phyloP scores from a whole-genome alignment of 2,113 vertebrate species.

The Tringa solitaria region DNA sequence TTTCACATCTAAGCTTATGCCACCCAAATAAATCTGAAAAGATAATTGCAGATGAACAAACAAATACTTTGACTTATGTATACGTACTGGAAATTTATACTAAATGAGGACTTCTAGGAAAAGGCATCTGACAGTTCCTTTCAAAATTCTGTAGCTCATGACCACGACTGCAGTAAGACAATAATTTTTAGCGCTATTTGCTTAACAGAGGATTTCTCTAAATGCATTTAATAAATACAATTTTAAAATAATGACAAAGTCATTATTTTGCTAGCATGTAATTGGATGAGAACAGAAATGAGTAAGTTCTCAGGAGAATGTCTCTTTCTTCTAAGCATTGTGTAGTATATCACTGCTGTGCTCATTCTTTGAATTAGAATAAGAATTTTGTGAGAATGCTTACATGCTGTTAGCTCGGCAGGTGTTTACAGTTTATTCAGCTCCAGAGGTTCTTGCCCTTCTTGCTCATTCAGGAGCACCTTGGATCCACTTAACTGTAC shows the following conservation, averaged over 20 bases:
- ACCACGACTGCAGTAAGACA: neutral
- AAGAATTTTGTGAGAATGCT: neutral
- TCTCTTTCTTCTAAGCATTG: neutral
- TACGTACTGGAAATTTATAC: neutral
- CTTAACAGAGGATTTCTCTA: neutral
- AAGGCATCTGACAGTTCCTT: neutral
- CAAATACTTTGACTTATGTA: neutral
- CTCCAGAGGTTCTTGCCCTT: neutral
- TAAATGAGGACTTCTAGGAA: neutral
- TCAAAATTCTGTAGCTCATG: neutral
- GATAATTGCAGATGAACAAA: neutral
- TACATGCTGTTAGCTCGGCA: neutral
- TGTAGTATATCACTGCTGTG: neutral
- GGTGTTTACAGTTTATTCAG: neutral
- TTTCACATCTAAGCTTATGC: neutral
- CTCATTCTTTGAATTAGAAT: neutral
- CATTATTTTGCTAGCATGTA: neutral
- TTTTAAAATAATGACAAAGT: neutral
- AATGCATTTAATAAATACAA: neutral
- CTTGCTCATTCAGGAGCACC: neutral
- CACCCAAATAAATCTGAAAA: neutral
- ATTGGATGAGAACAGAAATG: neutral
- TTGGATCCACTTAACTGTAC: neutral
- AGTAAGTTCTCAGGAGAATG: neutral
- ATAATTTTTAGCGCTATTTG: neutral